phyloP scores from a whole-genome alignment of 37 sponge, comb jelly and placozoan genomes.

The Halichondria panicea region DNA sequence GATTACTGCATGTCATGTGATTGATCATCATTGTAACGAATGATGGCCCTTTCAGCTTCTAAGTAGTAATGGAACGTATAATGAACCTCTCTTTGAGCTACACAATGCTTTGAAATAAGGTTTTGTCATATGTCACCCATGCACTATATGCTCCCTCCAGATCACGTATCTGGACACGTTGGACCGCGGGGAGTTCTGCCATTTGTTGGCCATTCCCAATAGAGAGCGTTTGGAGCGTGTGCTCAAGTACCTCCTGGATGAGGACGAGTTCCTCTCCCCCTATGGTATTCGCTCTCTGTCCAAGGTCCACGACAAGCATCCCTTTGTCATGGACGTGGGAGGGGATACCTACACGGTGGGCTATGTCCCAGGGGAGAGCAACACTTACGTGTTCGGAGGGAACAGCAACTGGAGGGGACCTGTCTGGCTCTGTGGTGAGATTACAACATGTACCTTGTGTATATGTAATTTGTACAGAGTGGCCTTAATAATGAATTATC shows the following conservation, averaged over 20 bases:
- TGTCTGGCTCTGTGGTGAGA: slow-evolving; percentile 89
- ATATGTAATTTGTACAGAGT: background rate
- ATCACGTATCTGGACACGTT: slow-evolving; percentile 74
- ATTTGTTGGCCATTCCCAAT: slow-evolving; percentile 89
- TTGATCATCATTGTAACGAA: too few species aligned
- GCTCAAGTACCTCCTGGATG: slow-evolving; percentile 88
- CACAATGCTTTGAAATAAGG: too few species aligned
- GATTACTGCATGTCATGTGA: too few species aligned
- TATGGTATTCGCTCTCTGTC: slow-evolving; percentile 93
- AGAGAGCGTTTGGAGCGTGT: slow-evolving; percentile 62
- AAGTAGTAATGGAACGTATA: too few species aligned
- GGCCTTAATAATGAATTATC: too few species aligned
- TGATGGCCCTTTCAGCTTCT: too few species aligned
- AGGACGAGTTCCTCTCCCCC: slow-evolving; percentile 93
- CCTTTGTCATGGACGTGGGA: slow-evolving; percentile 73
- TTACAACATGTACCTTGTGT: background rate
- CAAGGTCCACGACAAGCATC: slow-evolving; percentile 79
- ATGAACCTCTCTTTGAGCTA: too few species aligned
- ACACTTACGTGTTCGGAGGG: slow-evolving; percentile 94
- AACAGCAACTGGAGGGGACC: slow-evolving; percentile 99
- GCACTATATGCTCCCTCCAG: slow-evolving; percentile 27
- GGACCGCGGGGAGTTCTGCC: slow-evolving; percentile 56
- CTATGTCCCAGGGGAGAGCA: slow-evolving; percentile 96
- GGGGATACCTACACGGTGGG: slow-evolving; percentile 64
- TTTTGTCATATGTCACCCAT: too few species aligned